These are phyloP conservation scores for Hemithea aestivaria DNA, from an alignment of 2,888 invertebrate species.

Conservation along the genomic window DNA sequence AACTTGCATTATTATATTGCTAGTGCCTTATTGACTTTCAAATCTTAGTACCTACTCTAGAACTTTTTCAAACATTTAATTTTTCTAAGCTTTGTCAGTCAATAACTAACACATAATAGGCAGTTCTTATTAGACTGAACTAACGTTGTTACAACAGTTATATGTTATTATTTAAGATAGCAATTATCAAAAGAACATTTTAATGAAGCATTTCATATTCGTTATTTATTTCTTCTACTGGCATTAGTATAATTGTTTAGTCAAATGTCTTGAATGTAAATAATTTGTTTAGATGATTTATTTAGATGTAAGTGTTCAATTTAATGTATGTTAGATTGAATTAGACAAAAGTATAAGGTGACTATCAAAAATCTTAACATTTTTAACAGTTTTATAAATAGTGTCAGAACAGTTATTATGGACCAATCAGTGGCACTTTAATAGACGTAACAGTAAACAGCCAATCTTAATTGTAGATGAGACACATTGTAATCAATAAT, in stretches of 20 bases:
- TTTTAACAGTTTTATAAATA: constrained; percentile 48
- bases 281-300: constrained; percentile 75
- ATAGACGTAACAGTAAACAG: constrained; percentile 30
- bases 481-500: constrained; percentile 36
- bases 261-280: constrained; percentile 73
- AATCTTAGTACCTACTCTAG: constrained; percentile 37
- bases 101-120: constrained; percentile 54
- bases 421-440: constrained; percentile 64
- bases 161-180: constrained; percentile 65
- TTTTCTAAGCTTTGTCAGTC: constrained; percentile 53
- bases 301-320: constrained; percentile 75
- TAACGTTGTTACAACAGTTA: constrained; percentile 55
- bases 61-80: background rate
- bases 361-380: constrained; percentile 48
- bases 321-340: constrained; percentile 70
- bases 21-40: constrained; percentile 70
- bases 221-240: constrained; percentile 75
- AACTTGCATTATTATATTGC: constrained; percentile 62
- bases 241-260: constrained; percentile 74
- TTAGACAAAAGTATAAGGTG: constrained; percentile 46
- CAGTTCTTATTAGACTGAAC: constrained; percentile 69
- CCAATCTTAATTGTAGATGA: constrained; percentile 34
- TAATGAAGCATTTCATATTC: constrained; percentile 75
- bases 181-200: constrained; percentile 63
- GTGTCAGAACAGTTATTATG: constrained; percentile 51